phyloP scores from a whole-genome alignment of 2,113 vertebrate genomes.

The Sciurus niger region DNA sequence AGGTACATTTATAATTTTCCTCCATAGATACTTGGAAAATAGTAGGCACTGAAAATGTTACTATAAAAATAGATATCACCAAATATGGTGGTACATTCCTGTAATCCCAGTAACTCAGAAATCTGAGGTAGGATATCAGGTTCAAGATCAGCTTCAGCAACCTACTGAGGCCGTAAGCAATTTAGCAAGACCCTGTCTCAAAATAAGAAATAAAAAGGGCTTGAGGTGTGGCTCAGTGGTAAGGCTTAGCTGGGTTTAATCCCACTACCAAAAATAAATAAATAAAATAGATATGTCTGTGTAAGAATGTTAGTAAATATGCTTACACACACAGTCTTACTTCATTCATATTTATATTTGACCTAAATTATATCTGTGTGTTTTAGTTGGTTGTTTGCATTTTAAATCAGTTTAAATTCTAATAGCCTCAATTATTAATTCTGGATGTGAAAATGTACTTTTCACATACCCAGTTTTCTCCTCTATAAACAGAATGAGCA shows the following conservation, averaged over 20 bases:
- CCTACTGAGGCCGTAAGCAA: too few species aligned
- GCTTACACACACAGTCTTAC: background rate
- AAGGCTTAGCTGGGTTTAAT: too few species aligned
- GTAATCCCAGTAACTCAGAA: too few species aligned
- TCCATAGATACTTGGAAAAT: conserved; percentile 9
- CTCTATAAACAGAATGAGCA: background rate
- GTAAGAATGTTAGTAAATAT: background rate
- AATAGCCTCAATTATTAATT: background rate
- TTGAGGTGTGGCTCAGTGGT: too few species aligned
- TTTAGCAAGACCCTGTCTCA: too few species aligned
- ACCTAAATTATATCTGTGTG: background rate
- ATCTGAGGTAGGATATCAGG: too few species aligned
- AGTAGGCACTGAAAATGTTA: background rate
- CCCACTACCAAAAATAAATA: too few species aligned
- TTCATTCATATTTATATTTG: conserved; percentile 16
- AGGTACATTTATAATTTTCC: background rate
- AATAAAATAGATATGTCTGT: background rate
- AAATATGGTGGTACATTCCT: too few species aligned
- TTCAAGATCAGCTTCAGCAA: too few species aligned
- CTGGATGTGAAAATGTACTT: background rate
- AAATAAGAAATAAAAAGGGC: too few species aligned
- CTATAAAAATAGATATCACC: background rate
- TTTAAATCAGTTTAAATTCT: conserved; percentile 26
- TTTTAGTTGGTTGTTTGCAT: background rate
- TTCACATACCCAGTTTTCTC: background rate